Evolutionary conservation across 2,888 invertebrate species (phyloP).

Genomic region (Pelosia muscerda): DNA sequence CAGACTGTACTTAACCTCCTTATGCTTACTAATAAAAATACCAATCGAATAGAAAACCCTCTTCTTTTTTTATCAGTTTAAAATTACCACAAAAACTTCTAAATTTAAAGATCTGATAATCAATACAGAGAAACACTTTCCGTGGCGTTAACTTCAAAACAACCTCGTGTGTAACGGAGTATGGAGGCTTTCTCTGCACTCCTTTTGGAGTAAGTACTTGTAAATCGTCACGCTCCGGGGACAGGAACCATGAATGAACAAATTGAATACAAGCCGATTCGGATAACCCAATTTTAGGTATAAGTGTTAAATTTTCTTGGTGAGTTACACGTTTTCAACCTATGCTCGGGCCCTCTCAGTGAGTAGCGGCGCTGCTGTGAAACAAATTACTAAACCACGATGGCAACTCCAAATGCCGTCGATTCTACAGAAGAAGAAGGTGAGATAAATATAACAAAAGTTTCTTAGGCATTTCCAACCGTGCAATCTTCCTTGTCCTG

Average conservation of each 20-base stretch:
- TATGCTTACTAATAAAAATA: too few species aligned
- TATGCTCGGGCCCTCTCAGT: too few species aligned
- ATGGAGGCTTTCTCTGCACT: constrained; percentile 81
- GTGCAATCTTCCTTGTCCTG: neutral
- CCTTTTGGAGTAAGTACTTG: constrained; percentile 62
- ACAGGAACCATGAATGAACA: constrained; percentile 55
- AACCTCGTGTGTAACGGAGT: constrained; percentile 73
- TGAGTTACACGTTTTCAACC: too few species aligned
- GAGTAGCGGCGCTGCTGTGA: too few species aligned
- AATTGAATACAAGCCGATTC: constrained; percentile 50
- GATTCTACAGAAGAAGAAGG: too few species aligned
- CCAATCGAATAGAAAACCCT: too few species aligned
- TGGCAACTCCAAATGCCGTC: too few species aligned
- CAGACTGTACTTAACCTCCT: too few species aligned
- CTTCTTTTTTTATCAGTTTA: too few species aligned
- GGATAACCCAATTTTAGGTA: constrained; percentile 44
- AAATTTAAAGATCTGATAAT: neutral
- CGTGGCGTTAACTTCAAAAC: constrained; percentile 61
- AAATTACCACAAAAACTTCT: neutral
- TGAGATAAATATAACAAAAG: constrained; percentile 28
- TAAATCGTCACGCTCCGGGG: constrained; percentile 51
- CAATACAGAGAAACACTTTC: constrained; percentile 48
- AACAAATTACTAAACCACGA: too few species aligned
- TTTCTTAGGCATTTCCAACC: neutral
- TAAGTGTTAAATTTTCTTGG: constrained; percentile 48